A percentile compares a stretch with the other conserved stretches of the same genome.
Evolutionary conservation across 1,140 invertebrate genomes (phyloP).

Genomic region (Pygmarrhopalites habei): DNA sequence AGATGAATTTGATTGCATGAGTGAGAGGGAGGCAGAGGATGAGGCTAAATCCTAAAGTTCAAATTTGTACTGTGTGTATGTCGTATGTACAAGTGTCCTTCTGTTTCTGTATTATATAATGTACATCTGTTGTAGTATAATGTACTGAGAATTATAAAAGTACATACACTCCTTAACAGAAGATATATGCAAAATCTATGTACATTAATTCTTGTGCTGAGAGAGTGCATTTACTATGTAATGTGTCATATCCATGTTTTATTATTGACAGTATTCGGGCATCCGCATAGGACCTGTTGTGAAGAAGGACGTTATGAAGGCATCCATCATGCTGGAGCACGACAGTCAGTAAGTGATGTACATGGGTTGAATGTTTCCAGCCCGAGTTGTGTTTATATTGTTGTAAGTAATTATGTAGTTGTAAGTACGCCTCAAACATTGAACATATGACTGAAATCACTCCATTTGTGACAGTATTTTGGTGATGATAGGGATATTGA

Average conservation of each 20-base stretch:
- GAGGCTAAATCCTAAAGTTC: background rate
- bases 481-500: no score
- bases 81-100: background rate
- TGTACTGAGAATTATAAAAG: no score
- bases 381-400: background rate
- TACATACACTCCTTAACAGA: no score
- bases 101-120: no score
- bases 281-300: constrained; percentile 99
- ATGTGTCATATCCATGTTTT: background rate
- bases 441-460: no score
- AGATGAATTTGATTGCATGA: background rate
- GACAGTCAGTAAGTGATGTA: constrained; percentile 84
- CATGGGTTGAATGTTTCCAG: background rate
- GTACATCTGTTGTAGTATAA: no score
- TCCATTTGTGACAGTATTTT: no score
- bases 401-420: no score
- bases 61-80: background rate
- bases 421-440: no score
- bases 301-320: constrained; percentile 99
- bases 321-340: constrained; percentile 97
- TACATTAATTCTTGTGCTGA: no score
- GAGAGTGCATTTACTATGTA: no score
- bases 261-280: constrained; percentile 72
- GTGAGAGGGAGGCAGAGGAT: background rate
- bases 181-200: no score